Base-by-base conservation (phyloP, 1,140 invertebrate species). In the Panagrolaimus sp. region DNA sequence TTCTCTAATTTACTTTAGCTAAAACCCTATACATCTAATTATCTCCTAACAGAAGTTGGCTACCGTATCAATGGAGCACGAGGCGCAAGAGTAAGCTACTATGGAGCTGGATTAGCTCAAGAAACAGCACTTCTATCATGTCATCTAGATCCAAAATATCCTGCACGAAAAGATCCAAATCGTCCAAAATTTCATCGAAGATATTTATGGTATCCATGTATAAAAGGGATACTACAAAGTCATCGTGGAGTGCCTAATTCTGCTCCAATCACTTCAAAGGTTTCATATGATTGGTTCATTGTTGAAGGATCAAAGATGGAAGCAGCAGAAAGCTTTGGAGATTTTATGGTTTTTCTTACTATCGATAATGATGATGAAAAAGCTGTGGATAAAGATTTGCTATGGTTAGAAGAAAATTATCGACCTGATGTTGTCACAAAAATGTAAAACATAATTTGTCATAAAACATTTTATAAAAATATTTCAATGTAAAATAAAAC, bases 21-120 rank as follows among this genome's bases (percentile, higher is more conserved):
- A 14, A 25, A 66, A 38, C 47, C 46, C 1, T 9, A 31, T 8
- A 71, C 31, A 7, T 16, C 61, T 25, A 20, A 62, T 25, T 71
- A 71, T 42, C 27, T 71, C 8, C 71, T 71, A 23, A 71, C 63
- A 14, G 70, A 71, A 44, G 73, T 72, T 45, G 68, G 57, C 25
- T 71, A 71, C 38, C 70, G 70, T 16, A 25, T 63, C n/a, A 71
- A 71, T 31, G 70, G 70, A 23, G 70, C 68, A 13, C 57, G 70
- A 14, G 70, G 70, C 14, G 20, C 38, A 2, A 13, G 44, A 5
- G 27, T 71, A 11, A 27, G 68, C 47, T 71, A 71, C 20, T 47
- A 45, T n/a, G 31, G 42, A 11, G 38, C 53, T 11, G 70, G 70
- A 45, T 43, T 71, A 9, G 65, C 71, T 38, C 57, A 45, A 20